Percentiles rank a stretch among this genome's conserved stretches.
Conservation (phyloP, 2,113 vertebrate species). For the Crotalus tigris region DNA sequence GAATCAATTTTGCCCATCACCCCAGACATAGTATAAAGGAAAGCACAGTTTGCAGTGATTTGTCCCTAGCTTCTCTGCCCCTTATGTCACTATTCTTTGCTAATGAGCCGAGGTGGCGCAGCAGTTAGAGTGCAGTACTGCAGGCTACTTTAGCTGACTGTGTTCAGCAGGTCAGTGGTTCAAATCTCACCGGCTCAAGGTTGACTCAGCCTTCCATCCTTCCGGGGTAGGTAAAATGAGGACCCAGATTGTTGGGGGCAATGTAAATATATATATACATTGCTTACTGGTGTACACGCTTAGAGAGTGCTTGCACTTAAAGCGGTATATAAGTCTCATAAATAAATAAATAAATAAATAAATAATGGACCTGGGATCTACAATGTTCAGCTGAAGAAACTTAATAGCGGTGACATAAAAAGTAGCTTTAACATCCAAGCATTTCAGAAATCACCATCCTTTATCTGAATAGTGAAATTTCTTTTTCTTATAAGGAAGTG, state of each 20-base stretch:
- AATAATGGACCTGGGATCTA: neutral
- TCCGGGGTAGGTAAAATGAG: too few species aligned
- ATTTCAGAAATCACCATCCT: neutral
- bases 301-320: too few species aligned
- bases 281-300: too few species aligned
- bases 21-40: neutral
- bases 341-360: too few species aligned
- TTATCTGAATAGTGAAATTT: neutral
- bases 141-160: too few species aligned
- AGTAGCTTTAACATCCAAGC: neutral
- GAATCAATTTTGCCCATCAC: neutral
- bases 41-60: neutral
- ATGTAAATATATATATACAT: too few species aligned
- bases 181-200: too few species aligned
- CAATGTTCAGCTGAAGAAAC: neutral
- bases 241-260: too few species aligned
- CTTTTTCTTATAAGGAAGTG: neutral
- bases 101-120: neutral
- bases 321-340: too few species aligned
- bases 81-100: neutral
- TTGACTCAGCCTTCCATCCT: too few species aligned
- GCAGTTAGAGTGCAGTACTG: too few species aligned
- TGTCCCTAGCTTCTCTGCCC: neutral
- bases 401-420: neutral
- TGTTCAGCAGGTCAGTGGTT: too few species aligned